Evolutionary conservation across 1,140 invertebrate genomes (phyloP).

Genomic region (Chironomus striatipennis): DNA sequence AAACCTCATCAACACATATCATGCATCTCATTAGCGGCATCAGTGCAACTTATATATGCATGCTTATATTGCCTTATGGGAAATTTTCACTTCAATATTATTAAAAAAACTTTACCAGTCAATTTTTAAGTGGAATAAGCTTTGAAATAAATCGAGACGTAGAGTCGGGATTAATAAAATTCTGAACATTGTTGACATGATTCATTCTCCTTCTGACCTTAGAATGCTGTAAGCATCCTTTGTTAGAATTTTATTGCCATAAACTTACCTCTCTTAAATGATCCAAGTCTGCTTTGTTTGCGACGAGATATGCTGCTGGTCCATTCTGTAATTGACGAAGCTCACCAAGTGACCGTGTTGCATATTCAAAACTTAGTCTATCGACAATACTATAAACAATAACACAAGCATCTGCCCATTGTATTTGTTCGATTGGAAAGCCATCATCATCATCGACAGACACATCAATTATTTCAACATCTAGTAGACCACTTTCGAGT

Average conservation of each 20-base stretch:
- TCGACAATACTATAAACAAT: slow-evolving; percentile 74
- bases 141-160: neutral
- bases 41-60: slow-evolving; percentile 6
- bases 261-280: slow-evolving; percentile 57
- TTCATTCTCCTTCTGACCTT: neutral
- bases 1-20: neutral
- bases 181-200: neutral
- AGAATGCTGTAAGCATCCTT: neutral
- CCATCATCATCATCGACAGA: slow-evolving; percentile 53
- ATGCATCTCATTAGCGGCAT: slow-evolving; percentile 18
- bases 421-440: slow-evolving; percentile 49
- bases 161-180: neutral
- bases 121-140: neutral
- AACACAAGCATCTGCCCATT: slow-evolving; percentile 68
- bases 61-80: neutral
- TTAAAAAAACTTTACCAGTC: neutral
- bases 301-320: slow-evolving; percentile 55
- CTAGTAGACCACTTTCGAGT: slow-evolving; percentile 57
- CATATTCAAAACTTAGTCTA: slow-evolving; percentile 57
- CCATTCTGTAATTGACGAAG: slow-evolving; percentile 43
- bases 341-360: slow-evolving; percentile 50
- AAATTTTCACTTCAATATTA: neutral
- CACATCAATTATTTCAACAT: slow-evolving; percentile 72
- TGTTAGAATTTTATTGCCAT: neutral
- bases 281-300: slow-evolving; percentile 68